These are phyloP conservation scores for Anoplolepis gracilipes DNA, from an alignment of 1,140 invertebrate species.

Conservation along the genomic window DNA sequence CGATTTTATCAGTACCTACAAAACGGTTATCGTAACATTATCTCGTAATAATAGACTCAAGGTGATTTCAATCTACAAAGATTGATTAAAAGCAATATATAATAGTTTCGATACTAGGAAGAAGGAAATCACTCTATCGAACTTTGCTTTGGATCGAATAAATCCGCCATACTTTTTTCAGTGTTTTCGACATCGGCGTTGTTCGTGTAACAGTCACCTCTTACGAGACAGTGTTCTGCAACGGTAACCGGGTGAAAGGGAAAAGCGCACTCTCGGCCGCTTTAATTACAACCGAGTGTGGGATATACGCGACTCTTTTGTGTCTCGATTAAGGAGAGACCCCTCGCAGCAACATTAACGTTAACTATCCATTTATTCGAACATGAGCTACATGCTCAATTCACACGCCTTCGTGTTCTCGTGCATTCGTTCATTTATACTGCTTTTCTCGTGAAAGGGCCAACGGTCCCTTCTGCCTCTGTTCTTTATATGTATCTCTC, in stretches of 20 bases:
- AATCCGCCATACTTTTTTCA: neutral
- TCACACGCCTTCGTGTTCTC: conserved; percentile 54
- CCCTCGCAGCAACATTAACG: conserved; percentile 41
- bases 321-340: conserved; percentile 53
- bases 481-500: too few species aligned
- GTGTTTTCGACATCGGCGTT: conserved; percentile 1
- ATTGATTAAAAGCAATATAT: conserved; percentile 18
- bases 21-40: conserved; percentile 16
- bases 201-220: conserved; percentile 42
- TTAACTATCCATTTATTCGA: conserved; percentile 53
- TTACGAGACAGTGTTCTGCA: conserved; percentile 3
- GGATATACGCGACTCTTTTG: conserved; percentile 52
- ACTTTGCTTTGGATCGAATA: neutral
- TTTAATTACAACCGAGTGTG: conserved; percentile 50
- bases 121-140: conserved; percentile 15
- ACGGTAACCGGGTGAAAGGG: conserved; percentile 53
- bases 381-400: conserved; percentile 54
- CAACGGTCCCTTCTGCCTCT: conserved; percentile 31
- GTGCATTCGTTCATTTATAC: conserved; percentile 39
- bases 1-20: neutral
- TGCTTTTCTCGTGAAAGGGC: conserved; percentile 32
- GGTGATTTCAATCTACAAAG: conserved; percentile 20
- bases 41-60: conserved; percentile 21
- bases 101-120: conserved; percentile 1
- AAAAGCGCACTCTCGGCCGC: conserved; percentile 25